Percentiles rank a stretch among this genome's conserved stretches.
Conservation (phyloP, 2,888 invertebrate genomes). For the Plutella xylostella region DNA sequence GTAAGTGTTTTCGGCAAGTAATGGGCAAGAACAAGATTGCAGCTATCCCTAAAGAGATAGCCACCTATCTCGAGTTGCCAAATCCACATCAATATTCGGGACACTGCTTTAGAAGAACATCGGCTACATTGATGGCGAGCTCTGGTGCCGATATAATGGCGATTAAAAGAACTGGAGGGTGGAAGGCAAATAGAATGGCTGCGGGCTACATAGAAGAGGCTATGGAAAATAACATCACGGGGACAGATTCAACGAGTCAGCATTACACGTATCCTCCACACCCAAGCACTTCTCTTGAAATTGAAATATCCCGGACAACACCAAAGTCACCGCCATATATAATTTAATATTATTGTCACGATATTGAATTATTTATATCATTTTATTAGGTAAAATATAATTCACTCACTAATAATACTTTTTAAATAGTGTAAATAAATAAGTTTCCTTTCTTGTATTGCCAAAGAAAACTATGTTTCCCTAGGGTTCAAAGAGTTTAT, state of each 20-base stretch:
- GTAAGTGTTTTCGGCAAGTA: constrained; percentile 10
- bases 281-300: neutral
- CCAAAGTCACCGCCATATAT: neutral
- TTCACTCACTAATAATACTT: too few species aligned
- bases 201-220: constrained; percentile 15
- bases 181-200: constrained; percentile 14
- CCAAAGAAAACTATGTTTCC: too few species aligned
- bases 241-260: constrained; percentile 25
- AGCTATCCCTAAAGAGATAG: constrained; percentile 13
- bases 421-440: too few species aligned
- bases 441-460: too few species aligned
- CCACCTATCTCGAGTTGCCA: constrained; percentile 14
- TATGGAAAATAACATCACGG: constrained; percentile 10
- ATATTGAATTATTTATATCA: too few species aligned
- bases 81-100: constrained; percentile 15
- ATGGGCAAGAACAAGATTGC: constrained; percentile 11
- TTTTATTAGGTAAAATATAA: too few species aligned
- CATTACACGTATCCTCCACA: constrained; percentile 28
- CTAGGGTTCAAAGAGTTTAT: too few species aligned
- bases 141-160: constrained; percentile 9
- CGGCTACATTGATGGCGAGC: constrained; percentile 14
- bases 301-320: neutral
- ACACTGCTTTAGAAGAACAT: constrained; percentile 16
- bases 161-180: constrained; percentile 15
- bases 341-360: too few species aligned